phyloP scores from a whole-genome alignment of 1,140 invertebrate genomes.

The Drosophila varians region DNA sequence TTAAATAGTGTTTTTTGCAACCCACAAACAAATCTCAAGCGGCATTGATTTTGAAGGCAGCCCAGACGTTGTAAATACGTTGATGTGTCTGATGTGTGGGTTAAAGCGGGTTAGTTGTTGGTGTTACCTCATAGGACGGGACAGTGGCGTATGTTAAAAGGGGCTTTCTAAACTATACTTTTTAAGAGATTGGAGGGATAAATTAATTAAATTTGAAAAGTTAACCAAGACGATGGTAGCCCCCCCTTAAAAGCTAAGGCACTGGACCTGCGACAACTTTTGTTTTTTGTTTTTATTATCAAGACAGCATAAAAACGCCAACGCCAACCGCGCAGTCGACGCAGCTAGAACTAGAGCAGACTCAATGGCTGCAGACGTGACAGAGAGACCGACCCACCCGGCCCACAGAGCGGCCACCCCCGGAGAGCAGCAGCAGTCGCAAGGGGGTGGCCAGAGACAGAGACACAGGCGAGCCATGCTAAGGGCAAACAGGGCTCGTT shows the following conservation, averaged over 20 bases:
- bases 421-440: background rate
- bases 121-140: constrained; percentile 16
- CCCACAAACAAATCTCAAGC: constrained; percentile 62
- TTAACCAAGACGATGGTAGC: background rate
- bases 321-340: constrained; percentile 9
- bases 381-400: background rate
- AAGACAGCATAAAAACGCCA: constrained; percentile 9
- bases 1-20: constrained; percentile 44
- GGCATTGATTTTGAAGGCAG: constrained; percentile 71
- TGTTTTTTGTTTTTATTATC: constrained; percentile 1
- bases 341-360: constrained; percentile 30
- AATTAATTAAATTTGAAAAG: no score
- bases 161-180: no score
- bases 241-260: no score
- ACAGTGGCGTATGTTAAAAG: constrained; percentile 3
- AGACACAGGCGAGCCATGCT: no score
- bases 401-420: background rate
- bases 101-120: constrained; percentile 6
- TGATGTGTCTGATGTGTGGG: constrained; percentile 16
- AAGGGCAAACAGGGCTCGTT: constrained; percentile 35
- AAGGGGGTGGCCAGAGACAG: background rate
- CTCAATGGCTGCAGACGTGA: constrained; percentile 12
- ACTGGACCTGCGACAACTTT: background rate
- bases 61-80: constrained; percentile 23
- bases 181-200: no score